These are phyloP conservation scores for Eucera pruinosa DNA, from an alignment of 2,888 invertebrate species.

Conservation along the genomic window DNA sequence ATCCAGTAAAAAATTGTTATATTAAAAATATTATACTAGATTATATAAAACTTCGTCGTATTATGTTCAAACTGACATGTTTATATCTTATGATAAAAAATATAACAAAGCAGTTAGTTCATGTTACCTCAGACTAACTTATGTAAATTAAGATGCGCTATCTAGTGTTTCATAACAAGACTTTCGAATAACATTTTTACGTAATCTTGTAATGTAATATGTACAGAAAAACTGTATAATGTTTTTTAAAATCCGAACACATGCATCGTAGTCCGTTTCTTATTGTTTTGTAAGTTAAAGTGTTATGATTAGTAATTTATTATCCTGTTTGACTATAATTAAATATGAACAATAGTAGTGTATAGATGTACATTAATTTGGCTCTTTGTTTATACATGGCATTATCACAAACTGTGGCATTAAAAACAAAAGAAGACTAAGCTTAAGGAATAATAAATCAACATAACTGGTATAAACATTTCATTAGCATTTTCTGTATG, in stretches of 20 bases:
- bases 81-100: conserved; percentile 38
- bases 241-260: conserved; percentile 33
- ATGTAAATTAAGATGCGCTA: conserved; percentile 21
- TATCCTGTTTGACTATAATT: conserved; percentile 34
- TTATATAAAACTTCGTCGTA: conserved; percentile 53
- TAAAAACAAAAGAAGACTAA: conserved; percentile 33
- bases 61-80: conserved; percentile 32
- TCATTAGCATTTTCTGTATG: conserved; percentile 34
- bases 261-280: conserved; percentile 4
- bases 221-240: conserved; percentile 22
- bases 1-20: conserved; percentile 55
- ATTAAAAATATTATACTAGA: conserved; percentile 63
- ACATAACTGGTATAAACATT: conserved; percentile 28
- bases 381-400: conserved; percentile 31
- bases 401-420: conserved; percentile 58
- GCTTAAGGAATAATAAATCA: conserved; percentile 30
- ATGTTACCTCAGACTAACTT: conserved; percentile 24
- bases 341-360: conserved; percentile 26
- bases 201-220: conserved; percentile 23
- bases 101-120: conserved; percentile 37
- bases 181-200: conserved; percentile 21
- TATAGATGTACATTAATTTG: conserved; percentile 42
- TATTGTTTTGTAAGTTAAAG: conserved; percentile 15
- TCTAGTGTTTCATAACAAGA: conserved; percentile 30
- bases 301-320: conserved; percentile 13